A percentile compares a stretch with the other conserved stretches of the same genome.
Conservation (phyloP, 2,888 invertebrate species). For the Panopea generosa region DNA sequence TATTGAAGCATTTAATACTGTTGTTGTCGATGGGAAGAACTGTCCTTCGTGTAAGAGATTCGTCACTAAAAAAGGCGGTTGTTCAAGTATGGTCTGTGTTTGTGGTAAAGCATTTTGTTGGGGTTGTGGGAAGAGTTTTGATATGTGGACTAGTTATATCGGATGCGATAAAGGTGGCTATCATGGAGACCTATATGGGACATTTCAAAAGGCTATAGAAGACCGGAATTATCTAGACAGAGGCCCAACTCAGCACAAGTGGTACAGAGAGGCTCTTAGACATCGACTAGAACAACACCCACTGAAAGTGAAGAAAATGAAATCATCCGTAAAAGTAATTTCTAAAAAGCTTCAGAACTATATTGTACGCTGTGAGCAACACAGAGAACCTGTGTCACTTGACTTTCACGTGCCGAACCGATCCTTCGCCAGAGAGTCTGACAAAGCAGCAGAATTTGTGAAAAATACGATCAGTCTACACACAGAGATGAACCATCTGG, state of each 20-base stretch:
- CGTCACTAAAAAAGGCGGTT: slow-evolving; percentile 71
- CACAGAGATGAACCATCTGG: slow-evolving; percentile 59
- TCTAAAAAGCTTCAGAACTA: slow-evolving; percentile 24
- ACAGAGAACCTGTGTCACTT: slow-evolving; percentile 19
- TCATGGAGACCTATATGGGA: slow-evolving; percentile 10
- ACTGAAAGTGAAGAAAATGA: slow-evolving; percentile 25
- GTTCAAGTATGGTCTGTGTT: slow-evolving; percentile 64
- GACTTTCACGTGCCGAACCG: slow-evolving; percentile 23
- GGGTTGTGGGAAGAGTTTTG: slow-evolving; percentile 63
- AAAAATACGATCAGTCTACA: slow-evolving; percentile 55
- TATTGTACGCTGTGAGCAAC: slow-evolving; percentile 12
- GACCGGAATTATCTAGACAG: neutral
- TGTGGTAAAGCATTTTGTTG: slow-evolving; percentile 70
- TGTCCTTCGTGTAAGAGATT: slow-evolving; percentile 70
- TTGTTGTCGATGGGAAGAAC: slow-evolving; percentile 61
- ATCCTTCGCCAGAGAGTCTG: slow-evolving; percentile 19
- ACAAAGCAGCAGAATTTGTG: slow-evolving; percentile 44
- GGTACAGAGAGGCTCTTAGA: slow-evolving; percentile 29
- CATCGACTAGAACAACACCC: slow-evolving; percentile 50
- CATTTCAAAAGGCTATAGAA: slow-evolving; percentile 10
- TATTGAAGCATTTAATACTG: slow-evolving; percentile 7
- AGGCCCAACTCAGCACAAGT: slow-evolving; percentile 40
- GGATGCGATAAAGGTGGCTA: slow-evolving; percentile 7
- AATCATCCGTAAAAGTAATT: slow-evolving; percentile 28
- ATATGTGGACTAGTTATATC: neutral